Conservation (phyloP, 2,797 vertebrate species). For the Tangara arthus region DNA sequence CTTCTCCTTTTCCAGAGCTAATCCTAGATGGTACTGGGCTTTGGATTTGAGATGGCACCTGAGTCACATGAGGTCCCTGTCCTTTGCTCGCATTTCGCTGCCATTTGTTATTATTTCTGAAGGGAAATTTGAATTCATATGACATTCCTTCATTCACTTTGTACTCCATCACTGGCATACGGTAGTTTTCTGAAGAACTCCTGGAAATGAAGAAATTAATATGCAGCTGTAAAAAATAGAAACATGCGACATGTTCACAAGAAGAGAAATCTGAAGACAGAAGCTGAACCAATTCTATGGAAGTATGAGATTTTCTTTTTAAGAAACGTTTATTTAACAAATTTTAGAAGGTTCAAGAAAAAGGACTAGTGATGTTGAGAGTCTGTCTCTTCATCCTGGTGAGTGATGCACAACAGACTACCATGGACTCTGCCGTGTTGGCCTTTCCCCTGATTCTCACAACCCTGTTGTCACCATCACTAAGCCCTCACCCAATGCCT, state of each 20-base stretch:
- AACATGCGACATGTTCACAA: not conserved
- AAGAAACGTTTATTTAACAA: not conserved
- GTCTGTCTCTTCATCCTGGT: not conserved
- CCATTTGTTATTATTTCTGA: slow-evolving; percentile 93
- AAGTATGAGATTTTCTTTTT: not conserved
- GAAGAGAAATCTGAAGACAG: not conserved
- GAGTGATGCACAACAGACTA: not conserved
- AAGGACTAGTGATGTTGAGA: not conserved
- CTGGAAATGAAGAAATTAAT: slow-evolving; percentile 65
- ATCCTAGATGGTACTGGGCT: slow-evolving; percentile 83
- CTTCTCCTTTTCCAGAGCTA: slow-evolving; percentile 79
- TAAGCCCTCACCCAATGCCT: not conserved
- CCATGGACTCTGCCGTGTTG: not conserved
- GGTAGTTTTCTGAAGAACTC: slow-evolving; percentile 95
- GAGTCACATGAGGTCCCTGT: slow-evolving; percentile 71
- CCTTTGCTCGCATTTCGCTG: slow-evolving; percentile 86
- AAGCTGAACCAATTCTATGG: not conserved
- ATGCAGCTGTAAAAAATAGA: not conserved
- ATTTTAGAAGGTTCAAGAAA: not conserved
- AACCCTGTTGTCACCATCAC: not conserved
- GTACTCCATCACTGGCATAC: slow-evolving; percentile 96
- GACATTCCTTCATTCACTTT: slow-evolving; percentile 94
- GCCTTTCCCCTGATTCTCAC: not conserved
- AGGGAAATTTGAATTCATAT: slow-evolving; percentile 95
- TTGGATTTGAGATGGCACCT: slow-evolving; percentile 81